Conservation (phyloP, 2,113 vertebrate genomes). For the Vombatus ursinus region DNA sequence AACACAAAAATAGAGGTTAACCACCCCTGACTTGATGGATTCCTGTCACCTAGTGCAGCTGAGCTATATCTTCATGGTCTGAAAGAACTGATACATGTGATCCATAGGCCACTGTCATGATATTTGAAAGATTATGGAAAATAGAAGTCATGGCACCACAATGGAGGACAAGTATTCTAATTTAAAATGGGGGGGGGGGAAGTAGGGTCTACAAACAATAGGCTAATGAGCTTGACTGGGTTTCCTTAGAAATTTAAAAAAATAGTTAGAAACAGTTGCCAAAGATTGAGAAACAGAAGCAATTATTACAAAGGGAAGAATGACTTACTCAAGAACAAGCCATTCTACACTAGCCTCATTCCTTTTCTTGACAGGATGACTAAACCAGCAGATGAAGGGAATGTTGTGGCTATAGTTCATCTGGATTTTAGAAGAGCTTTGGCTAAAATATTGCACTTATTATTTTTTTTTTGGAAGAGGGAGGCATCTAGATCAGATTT, state of each 20-base stretch:
- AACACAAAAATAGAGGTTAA: not conserved
- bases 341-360: not conserved
- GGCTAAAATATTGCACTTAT: not conserved
- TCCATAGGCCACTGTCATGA: not conserved
- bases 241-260: not conserved
- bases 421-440: not conserved
- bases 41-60: not conserved
- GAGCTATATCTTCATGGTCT: not conserved
- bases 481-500: not conserved
- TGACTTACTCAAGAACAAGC: not conserved
- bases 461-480: not conserved
- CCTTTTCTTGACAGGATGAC: not conserved
- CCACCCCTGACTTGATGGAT: not conserved
- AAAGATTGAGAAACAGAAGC: not conserved
- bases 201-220: not conserved
- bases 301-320: not conserved
- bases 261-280: not conserved
- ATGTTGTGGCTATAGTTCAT: not conserved
- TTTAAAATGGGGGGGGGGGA: not conserved
- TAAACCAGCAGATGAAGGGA: not conserved
- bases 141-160: not conserved
- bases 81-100: not conserved
- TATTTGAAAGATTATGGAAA: not conserved
- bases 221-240: not conserved
- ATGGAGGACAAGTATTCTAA: not conserved